A percentile compares a stretch with the other conserved stretches of the same genome.
These are phyloP conservation scores for Penaeus chinensis DNA, from an alignment of 1,140 invertebrate genomes.

Conservation along the genomic window DNA sequence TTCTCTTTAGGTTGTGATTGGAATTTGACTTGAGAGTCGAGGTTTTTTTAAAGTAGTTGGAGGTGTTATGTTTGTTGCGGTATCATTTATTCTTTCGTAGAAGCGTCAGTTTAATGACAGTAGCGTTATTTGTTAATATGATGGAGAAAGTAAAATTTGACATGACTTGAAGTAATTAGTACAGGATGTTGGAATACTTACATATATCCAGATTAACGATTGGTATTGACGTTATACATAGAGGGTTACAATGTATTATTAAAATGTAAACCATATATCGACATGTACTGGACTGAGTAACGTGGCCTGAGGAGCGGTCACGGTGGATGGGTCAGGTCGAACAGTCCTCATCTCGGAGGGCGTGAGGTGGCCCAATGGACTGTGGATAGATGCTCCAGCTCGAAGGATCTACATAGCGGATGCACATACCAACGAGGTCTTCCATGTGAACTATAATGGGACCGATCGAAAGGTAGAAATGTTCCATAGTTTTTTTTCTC, in stretches of 20 bases:
- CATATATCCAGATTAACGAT: background rate
- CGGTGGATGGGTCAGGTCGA: slow-evolving; percentile 70
- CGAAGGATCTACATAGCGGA: slow-evolving; percentile 77
- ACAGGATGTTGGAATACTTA: too few species aligned
- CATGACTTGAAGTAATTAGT: too few species aligned
- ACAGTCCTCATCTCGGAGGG: slow-evolving; percentile 68
- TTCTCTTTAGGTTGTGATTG: too few species aligned
- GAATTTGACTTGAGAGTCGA: too few species aligned
- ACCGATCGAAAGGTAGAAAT: slow-evolving; percentile 74
- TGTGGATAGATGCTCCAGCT: slow-evolving; percentile 75
- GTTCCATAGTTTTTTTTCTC: background rate
- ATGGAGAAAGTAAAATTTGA: too few species aligned
- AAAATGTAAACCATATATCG: background rate
- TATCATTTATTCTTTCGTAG: too few species aligned
- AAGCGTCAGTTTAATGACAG: too few species aligned
- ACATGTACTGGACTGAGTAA: slow-evolving; percentile 39
- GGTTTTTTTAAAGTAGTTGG: too few species aligned
- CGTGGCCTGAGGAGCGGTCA: too few species aligned
- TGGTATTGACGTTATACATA: background rate
- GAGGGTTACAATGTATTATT: background rate
- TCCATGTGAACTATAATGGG: slow-evolving; percentile 86
- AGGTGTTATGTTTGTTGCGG: too few species aligned
- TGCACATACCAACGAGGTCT: slow-evolving; percentile 78
- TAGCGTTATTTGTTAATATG: too few species aligned
- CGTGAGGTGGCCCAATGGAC: slow-evolving; percentile 78